A percentile compares a stretch with the other conserved stretches of the same genome.
These are phyloP conservation scores for Rutilus rutilus DNA, from an alignment of 2,113 vertebrate species.

Conservation along the genomic window DNA sequence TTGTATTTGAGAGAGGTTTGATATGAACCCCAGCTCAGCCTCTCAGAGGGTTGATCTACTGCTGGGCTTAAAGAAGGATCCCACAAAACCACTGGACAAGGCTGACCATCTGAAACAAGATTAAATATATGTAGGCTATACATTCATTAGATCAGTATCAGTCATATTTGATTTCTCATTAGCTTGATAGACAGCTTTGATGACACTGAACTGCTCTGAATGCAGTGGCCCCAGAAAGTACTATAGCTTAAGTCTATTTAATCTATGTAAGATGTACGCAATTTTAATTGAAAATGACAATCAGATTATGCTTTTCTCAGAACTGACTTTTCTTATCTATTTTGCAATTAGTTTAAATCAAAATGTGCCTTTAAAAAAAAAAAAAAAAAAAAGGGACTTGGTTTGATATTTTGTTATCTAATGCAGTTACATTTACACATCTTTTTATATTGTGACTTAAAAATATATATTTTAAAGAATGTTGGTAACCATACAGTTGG, in stretches of 20 bases:
- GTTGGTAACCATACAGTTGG: too few relatives aligned
- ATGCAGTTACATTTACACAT: not conserved
- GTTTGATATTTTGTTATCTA: not conserved
- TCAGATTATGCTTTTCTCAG: not conserved
- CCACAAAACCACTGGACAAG: conserved; percentile 86
- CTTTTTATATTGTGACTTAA: not conserved
- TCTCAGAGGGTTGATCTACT: conserved; percentile 75
- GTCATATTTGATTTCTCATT: not conserved
- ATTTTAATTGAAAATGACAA: not conserved
- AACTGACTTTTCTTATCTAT: not conserved
- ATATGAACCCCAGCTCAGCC: conserved; percentile 87
- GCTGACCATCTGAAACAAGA: conserved; percentile 75
- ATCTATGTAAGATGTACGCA: not conserved
- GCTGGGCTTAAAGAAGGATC: conserved; percentile 81
- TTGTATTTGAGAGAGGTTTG: conserved; percentile 84
- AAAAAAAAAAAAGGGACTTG: not conserved
- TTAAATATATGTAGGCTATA: not conserved
- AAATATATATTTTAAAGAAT: too few relatives aligned
- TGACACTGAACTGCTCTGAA: not conserved
- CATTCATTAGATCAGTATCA: not conserved
- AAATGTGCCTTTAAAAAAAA: not conserved
- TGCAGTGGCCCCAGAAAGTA: not conserved
- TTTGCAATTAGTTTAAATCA: not conserved
- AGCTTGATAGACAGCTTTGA: not conserved
- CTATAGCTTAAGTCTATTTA: too few relatives aligned